These are phyloP conservation scores for Thunnus thynnus DNA, from an alignment of 2,113 vertebrate species.

Conservation along the genomic window DNA sequence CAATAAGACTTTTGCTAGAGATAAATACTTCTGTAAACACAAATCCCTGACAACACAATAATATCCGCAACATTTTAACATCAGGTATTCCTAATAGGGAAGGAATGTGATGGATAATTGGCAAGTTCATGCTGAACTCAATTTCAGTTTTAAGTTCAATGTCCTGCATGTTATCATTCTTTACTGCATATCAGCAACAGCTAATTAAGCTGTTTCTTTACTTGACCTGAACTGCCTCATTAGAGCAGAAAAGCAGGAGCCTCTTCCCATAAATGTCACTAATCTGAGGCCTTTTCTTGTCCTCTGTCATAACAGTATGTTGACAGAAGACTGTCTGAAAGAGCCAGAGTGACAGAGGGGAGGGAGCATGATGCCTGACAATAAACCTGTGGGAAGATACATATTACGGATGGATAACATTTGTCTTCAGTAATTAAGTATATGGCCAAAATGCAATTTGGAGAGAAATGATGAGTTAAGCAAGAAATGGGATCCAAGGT, in stretches of 20 bases:
- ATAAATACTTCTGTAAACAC: too few species aligned
- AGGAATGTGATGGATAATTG: background rate
- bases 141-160: background rate
- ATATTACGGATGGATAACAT: background rate
- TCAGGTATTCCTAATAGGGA: background rate
- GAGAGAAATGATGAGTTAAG: background rate
- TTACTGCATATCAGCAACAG: conserved; percentile 4
- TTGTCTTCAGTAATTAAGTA: background rate
- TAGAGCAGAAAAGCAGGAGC: background rate
- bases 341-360: background rate
- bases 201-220: background rate
- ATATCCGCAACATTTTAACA: background rate
- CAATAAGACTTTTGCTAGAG: too few species aligned
- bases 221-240: background rate
- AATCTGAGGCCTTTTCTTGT: background rate
- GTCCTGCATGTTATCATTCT: background rate
- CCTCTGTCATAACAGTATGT: background rate
- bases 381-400: background rate
- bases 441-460: background rate
- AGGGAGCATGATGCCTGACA: background rate
- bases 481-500: background rate
- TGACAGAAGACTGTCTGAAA: background rate
- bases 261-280: background rate
- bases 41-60: too few species aligned
- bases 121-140: background rate